phyloP scores from a whole-genome alignment of 2,888 invertebrate genomes.

The Spisula subtruncata region DNA sequence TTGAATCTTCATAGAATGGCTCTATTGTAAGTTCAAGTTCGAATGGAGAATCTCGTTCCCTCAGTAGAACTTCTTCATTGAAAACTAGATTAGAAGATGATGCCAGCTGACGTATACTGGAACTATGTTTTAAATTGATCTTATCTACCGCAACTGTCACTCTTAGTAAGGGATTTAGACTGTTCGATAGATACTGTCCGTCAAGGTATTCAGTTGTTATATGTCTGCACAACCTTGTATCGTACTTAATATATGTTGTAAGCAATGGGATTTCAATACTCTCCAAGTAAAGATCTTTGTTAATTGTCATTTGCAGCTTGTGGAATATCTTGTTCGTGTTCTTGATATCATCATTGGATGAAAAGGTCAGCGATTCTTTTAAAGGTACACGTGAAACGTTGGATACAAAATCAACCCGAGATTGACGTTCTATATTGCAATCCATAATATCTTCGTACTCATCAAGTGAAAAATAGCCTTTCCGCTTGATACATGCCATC shows the following conservation, averaged over 20 bases:
- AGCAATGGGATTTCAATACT: background rate
- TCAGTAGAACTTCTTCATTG: background rate
- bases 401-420: background rate
- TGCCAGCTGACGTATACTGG: background rate
- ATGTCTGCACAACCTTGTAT: background rate
- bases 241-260: background rate
- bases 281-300: background rate
- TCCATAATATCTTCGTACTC: conserved; percentile 33
- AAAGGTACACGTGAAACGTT: background rate
- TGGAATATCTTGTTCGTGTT: background rate
- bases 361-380: background rate
- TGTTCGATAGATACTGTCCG: background rate
- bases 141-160: background rate
- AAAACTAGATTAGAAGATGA: background rate
- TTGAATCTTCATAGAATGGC: background rate
- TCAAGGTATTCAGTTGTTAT: background rate
- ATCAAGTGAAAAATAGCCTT: conserved; percentile 26
- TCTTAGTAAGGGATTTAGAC: background rate
- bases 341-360: background rate
- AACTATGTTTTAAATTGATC: background rate
- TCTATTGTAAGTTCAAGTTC: background rate
- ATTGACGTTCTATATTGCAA: background rate
- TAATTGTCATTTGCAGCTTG: background rate
- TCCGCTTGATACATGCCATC: background rate
- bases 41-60: background rate